Evolutionary conservation across 1,140 invertebrate species (phyloP).

Genomic region (Orchestia grillus): DNA sequence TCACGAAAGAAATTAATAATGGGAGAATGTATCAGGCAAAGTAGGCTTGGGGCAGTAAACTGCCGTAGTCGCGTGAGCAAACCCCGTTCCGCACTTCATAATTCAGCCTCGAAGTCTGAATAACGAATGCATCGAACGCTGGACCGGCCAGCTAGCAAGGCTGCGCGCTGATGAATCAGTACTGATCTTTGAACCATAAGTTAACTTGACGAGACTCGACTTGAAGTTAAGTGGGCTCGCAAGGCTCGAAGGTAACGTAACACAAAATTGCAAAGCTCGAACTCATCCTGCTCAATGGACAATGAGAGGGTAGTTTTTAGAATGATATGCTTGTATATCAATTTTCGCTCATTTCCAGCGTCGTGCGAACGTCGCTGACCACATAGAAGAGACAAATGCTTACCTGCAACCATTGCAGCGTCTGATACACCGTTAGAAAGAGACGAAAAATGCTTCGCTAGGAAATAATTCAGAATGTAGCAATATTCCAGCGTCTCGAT

Average conservation of each 20-base stretch:
- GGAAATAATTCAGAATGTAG: constrained; percentile 39
- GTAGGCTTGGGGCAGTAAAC: background rate
- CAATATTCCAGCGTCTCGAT: constrained; percentile 30
- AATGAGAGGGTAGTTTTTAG: background rate
- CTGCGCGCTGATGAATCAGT: constrained; percentile 10
- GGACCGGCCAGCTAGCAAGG: background rate
- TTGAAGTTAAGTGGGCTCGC: background rate
- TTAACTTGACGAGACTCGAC: background rate
- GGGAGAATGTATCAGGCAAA: background rate
- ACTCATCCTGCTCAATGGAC: background rate
- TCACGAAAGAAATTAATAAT: background rate
- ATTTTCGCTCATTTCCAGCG: background rate
- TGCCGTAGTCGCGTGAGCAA: background rate
- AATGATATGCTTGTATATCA: background rate
- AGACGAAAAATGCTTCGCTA: background rate
- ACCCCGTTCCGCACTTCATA: constrained; percentile 11
- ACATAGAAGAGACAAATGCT: background rate
- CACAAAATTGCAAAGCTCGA: background rate
- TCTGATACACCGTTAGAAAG: constrained; percentile 3
- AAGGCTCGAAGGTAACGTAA: background rate
- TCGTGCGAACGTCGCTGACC: background rate
- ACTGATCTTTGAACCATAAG: background rate
- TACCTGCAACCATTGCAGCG: background rate
- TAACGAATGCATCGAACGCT: constrained; percentile 21
- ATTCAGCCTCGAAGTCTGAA: constrained; percentile 32